Percentiles rank a stretch among this genome's conserved stretches.
phyloP scores from a whole-genome alignment of 1,140 invertebrate genomes.

The Phenacoccus solenopsis region DNA sequence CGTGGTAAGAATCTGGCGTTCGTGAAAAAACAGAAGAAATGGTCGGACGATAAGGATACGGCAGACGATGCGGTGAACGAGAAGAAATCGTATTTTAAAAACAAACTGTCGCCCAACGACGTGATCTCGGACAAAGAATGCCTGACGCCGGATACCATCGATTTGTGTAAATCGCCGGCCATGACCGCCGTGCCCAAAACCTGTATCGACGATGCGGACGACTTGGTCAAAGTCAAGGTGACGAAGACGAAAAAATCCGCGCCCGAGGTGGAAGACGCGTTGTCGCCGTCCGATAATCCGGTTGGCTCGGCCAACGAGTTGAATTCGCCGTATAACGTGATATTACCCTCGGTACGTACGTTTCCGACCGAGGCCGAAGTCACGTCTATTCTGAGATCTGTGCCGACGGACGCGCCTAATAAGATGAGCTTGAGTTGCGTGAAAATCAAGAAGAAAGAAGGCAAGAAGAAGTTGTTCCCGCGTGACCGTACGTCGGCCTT shows the following conservation, averaged over 20 bases:
- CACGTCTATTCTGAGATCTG: slow-evolving; percentile 28
- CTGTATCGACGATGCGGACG: neutral
- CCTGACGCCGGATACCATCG: no score
- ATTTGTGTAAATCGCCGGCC: neutral
- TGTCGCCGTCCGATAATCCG: neutral
- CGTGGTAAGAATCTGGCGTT: slow-evolving; percentile 74
- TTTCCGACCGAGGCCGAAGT: slow-evolving; percentile 29
- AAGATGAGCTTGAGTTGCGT: slow-evolving; percentile 26
- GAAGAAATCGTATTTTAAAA: neutral
- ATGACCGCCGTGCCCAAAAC: neutral
- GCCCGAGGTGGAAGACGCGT: neutral
- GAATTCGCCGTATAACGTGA: slow-evolving; percentile 16
- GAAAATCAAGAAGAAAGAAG: slow-evolving; percentile 38
- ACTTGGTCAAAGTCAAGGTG: neutral
- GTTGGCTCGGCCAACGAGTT: neutral
- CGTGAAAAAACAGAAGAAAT: slow-evolving; percentile 61
- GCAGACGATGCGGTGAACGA: neutral
- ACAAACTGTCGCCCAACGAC: neutral
- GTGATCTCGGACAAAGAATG: neutral
- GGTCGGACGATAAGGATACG: slow-evolving; percentile 20
- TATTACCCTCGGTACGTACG: slow-evolving; percentile 21
- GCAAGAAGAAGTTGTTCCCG: slow-evolving; percentile 33
- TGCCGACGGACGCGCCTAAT: slow-evolving; percentile 26
- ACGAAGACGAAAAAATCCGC: neutral
- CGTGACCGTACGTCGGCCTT: neutral